These are phyloP conservation scores for Drosophila obscura DNA, from an alignment of 1,140 invertebrate genomes.

Conservation along the genomic window DNA sequence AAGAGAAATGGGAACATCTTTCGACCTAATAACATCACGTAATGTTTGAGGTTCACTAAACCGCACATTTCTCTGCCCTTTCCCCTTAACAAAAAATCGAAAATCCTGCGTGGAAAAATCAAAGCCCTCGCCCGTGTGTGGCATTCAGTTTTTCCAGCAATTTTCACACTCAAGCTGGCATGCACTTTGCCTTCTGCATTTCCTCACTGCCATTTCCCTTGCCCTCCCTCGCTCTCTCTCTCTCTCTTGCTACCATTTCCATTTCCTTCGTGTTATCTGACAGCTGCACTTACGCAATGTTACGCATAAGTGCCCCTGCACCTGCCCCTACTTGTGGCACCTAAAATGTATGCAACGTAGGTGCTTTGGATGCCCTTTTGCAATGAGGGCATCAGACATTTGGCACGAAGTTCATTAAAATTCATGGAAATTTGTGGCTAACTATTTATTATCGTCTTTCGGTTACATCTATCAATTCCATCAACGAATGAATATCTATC, in stretches of 20 bases:
- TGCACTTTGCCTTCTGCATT: conserved; percentile 46
- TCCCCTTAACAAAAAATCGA: background rate
- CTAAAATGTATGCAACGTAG: conserved; percentile 31
- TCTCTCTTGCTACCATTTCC: background rate
- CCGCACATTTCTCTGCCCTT: conserved; percentile 24
- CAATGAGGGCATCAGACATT: too few relatives aligned
- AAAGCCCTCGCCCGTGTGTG: conserved; percentile 17
- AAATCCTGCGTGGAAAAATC: conserved; percentile 25
- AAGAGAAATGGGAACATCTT: background rate
- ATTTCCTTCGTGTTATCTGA: conserved; percentile 30
- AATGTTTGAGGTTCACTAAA: conserved; percentile 19
- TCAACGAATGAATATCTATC: too few relatives aligned
- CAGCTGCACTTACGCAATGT: conserved; percentile 76
- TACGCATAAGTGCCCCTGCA: conserved; percentile 57
- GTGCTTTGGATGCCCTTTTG: conserved; percentile 17
- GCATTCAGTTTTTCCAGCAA: conserved; percentile 66
- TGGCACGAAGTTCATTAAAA: too few relatives aligned
- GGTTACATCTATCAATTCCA: too few relatives aligned
- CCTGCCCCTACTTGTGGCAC: conserved; percentile 5
- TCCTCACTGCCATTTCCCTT: background rate
- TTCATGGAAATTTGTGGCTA: too few relatives aligned
- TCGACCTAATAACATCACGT: conserved; percentile 37
- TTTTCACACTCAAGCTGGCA: conserved; percentile 77
- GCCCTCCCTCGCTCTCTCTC: background rate
- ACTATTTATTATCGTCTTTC: too few relatives aligned